These are phyloP conservation scores for Perca schrenkii DNA, from an alignment of 2,113 vertebrate genomes.

Conservation along the genomic window DNA sequence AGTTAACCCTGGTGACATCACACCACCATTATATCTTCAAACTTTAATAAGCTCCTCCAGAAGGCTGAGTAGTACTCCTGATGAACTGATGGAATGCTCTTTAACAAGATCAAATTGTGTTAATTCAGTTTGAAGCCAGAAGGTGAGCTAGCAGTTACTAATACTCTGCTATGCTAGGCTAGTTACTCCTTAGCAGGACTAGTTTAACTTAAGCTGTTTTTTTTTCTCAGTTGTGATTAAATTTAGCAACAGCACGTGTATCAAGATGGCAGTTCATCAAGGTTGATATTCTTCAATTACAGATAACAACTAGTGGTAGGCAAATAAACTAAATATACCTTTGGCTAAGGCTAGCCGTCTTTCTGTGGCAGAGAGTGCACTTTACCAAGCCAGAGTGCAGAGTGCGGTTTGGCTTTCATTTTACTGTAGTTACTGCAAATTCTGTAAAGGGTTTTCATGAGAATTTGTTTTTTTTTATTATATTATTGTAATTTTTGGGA, in stretches of 20 bases:
- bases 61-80: too few species aligned
- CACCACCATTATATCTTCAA: too few species aligned
- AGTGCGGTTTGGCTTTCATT: slow-evolving; percentile 13
- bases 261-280: neutral
- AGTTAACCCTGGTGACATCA: neutral
- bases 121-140: too few species aligned
- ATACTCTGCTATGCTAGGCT: neutral
- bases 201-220: neutral
- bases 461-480: too few species aligned
- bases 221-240: neutral
- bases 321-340: neutral
- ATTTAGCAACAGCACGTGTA: neutral
- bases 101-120: neutral
- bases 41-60: too few species aligned
- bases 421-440: slow-evolving; percentile 26
- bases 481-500: too few species aligned
- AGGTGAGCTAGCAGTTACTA: neutral
- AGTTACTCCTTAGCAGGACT: too few species aligned
- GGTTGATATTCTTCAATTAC: neutral
- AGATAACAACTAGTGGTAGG: neutral
- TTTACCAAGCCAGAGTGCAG: slow-evolving; percentile 9
- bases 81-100: neutral
- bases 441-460: neutral
- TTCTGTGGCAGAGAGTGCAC: neutral
- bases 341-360: neutral